A percentile compares a stretch with the other conserved stretches of the same genome.
Conservation (phyloP, 2,113 vertebrate genomes). For the Astur gentilis region DNA sequence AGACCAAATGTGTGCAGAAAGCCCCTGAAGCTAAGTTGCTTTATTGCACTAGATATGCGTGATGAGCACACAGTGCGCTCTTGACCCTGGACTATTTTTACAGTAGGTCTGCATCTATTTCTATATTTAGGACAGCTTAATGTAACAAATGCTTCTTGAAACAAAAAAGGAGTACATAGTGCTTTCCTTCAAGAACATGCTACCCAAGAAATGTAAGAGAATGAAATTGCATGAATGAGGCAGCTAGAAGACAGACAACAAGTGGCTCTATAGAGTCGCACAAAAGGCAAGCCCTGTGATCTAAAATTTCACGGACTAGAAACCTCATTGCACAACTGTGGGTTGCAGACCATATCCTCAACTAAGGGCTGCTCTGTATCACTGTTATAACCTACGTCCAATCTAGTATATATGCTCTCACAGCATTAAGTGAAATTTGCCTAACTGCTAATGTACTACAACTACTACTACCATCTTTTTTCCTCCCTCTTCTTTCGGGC, state of each 20-base stretch:
- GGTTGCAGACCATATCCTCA: not conserved
- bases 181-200: not conserved
- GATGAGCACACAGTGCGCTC: not conserved
- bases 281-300: not conserved
- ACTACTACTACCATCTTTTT: not conserved
- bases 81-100: not conserved
- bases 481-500: not conserved
- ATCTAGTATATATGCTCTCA: not conserved
- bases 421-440: not conserved
- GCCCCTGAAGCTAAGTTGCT: not conserved
- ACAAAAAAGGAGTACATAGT: not conserved
- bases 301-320: not conserved
- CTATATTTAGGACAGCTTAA: not conserved
- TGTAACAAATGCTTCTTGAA: not conserved
- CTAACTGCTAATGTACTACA: not conserved
- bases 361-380: not conserved
- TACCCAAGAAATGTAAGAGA: not conserved
- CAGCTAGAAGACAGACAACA: not conserved
- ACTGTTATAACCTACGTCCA: not conserved
- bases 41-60: not conserved
- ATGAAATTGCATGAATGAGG: not conserved
- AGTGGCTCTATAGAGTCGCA: accelerated
- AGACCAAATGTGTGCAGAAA: not conserved
- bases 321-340: accelerated
- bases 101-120: not conserved